Conservation (phyloP, 2,797 vertebrate genomes). For the Sciurus carolinensis region DNA sequence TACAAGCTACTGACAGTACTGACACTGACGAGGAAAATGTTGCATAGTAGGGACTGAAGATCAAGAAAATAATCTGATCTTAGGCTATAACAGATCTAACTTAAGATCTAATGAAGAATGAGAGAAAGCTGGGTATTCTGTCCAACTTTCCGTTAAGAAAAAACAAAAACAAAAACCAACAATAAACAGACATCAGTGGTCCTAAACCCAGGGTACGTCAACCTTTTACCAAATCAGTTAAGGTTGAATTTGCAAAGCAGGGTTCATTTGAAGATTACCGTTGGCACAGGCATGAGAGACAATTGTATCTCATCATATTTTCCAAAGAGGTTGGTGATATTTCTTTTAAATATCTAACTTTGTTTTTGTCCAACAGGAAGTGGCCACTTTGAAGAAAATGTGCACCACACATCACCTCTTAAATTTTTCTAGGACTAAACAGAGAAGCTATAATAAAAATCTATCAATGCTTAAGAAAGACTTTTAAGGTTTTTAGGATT, state of each 20-base stretch:
- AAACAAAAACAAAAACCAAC: neutral
- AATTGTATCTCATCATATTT: neutral
- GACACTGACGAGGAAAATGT: neutral
- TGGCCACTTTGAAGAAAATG: neutral
- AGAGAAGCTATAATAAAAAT: constrained; percentile 4
- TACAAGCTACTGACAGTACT: neutral
- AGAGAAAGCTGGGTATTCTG: constrained; percentile 35
- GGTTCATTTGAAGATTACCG: neutral
- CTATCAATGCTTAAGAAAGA: neutral
- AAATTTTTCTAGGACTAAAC: constrained; percentile 42
- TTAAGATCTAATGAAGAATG: neutral
- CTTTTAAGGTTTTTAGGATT: neutral
- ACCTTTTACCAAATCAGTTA: neutral
- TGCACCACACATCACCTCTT: neutral
- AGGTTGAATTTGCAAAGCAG: neutral
- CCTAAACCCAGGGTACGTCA: neutral
- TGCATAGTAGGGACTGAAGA: neutral
- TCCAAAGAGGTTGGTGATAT: neutral
- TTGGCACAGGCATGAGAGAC: neutral
- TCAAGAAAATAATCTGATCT: neutral
- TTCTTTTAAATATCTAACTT: constrained; percentile 48
- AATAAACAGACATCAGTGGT: neutral
- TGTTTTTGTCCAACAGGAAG: neutral
- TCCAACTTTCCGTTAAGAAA: neutral
- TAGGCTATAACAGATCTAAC: neutral